Evolutionary conservation across 2,888 invertebrate species (phyloP), one percentile per base, ranked within the genome.

Genomic region (Saturnia pavonia): DNA sequence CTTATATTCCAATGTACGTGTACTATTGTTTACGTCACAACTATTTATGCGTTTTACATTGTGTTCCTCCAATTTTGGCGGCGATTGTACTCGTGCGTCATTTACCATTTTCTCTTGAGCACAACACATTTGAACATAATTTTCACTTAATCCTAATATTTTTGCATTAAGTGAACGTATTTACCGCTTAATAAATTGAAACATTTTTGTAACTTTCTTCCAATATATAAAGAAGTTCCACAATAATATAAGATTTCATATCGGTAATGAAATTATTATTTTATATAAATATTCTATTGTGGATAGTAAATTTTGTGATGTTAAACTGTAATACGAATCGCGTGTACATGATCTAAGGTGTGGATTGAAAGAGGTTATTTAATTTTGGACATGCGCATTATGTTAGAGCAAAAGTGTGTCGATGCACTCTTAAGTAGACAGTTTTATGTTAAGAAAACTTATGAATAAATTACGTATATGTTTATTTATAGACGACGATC

Each of bases 351-450:
- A 85, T 82, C 85, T 78, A 81, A 91, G 90, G 91, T 88, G 91
- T 91, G 91, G 90, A 91, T 88, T 88, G 86, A 88, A 87, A 88
- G 89, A 91, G 91, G 91, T 92, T 92, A 90, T n/a, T n/a, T n/a
- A n/a, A n/a, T n/a, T 88, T 90, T 88, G 89, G 88, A 88, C 94
- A 85, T 94, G 94, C 94, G 94, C 92, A 90, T 67, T 70, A 12
- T n/a, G 70, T 12, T n/a, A n/a, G n/a, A n/a, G n/a, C n/a, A 74
- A 74, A 72, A 74, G 71, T 71, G 16, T 63, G 25, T 45, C 45
- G 70, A 48, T 34, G 68, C 45, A 68, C 60, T 40, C 12, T 60
- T 70, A 67, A 27, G 19, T 25, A 27, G 51, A 57, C 54, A 40
- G 19, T 43, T 14, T 9, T 19, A 40, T 40, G 34, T 51, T 45